phyloP scores from a whole-genome alignment of 2,797 vertebrate species.

The Ciconia nigra region DNA sequence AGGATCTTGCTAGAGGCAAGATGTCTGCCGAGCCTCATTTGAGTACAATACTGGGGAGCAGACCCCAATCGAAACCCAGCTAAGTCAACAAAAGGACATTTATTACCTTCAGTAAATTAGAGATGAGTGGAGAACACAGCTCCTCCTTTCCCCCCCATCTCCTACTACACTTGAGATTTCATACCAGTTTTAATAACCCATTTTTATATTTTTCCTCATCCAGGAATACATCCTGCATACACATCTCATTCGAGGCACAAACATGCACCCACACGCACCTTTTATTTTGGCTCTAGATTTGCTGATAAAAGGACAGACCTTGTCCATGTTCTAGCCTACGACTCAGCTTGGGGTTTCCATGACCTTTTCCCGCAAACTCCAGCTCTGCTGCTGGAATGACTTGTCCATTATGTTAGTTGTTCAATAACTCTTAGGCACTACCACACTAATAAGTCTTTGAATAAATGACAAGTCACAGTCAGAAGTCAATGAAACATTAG shows the following conservation, averaged over 20 bases:
- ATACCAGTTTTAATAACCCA: not conserved
- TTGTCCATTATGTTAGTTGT: not conserved
- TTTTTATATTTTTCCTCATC: not conserved
- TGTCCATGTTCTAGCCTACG: not conserved
- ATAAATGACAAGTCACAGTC: slow-evolving; percentile 1
- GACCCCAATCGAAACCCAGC: not conserved
- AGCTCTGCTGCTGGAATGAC: not conserved
- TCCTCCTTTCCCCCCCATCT: not conserved
- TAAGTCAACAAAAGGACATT: not conserved
- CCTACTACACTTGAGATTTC: not conserved
- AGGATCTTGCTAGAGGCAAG: not conserved
- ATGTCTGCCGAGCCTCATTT: rapidly evolving
- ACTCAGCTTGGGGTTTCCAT: not conserved
- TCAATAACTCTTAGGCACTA: not conserved
- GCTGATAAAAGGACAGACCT: not conserved
- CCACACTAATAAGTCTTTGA: not conserved
- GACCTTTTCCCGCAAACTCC: not conserved
- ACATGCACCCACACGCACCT: not conserved
- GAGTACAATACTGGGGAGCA: not conserved
- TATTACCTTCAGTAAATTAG: not conserved
- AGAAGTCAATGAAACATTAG: slow-evolving; percentile 19
- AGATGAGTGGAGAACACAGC: not conserved
- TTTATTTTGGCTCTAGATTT: not conserved
- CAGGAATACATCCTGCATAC: not conserved
- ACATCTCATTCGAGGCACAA: not conserved